Base-by-base conservation (phyloP, 2,888 invertebrate genomes). In the Physocephala rufipes region DNA sequence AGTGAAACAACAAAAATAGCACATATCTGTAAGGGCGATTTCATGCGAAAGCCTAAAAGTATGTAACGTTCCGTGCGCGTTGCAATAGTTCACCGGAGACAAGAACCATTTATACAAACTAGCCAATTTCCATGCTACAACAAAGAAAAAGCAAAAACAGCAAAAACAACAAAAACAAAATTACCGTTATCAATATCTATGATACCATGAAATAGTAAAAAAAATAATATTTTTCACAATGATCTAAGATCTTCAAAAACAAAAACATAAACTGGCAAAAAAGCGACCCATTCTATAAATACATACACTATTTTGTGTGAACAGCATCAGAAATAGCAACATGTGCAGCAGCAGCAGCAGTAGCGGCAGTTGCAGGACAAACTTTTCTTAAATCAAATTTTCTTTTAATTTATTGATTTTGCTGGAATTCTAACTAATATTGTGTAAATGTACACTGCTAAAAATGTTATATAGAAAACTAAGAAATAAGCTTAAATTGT, bases 361-460 rank as follows among this genome's bases (percentile, higher is more conserved):
- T 21, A 55, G 12, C 55, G 67, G 28, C 53, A 63, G 28, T 47
- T 51, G 49, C n/a, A 66, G 62, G 21, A 43, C 43, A 59, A 15
- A 15, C 19, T 51, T 26, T 26, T 28, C 15, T 3, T 16, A 51
- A 3, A 65, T 51, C n/a, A 16, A n/a, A 47, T 26, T 51, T 28
- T 2, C 5, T 51, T 43, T 43, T 45, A 43, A 43, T 67, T 67
- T 5, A 67, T 68, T 68, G 13, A 68, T 68, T 68, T 68, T 68
- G 68, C 68, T 68, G 68, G 68, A 68, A 68, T 68, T 68, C 77
- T 80, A 80, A 77, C 80, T 68, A 78, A 78, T 70, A 72, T 70
- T 81, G 80, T 79, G 80, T 78, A 68, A 65, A 80, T 75, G 74
- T 79, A 80, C 74, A 72, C 71, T 58, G 15, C n/a, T 30, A 71